Conservation (phyloP, 2,888 invertebrate species). For the Adineta ricciae region DNA sequence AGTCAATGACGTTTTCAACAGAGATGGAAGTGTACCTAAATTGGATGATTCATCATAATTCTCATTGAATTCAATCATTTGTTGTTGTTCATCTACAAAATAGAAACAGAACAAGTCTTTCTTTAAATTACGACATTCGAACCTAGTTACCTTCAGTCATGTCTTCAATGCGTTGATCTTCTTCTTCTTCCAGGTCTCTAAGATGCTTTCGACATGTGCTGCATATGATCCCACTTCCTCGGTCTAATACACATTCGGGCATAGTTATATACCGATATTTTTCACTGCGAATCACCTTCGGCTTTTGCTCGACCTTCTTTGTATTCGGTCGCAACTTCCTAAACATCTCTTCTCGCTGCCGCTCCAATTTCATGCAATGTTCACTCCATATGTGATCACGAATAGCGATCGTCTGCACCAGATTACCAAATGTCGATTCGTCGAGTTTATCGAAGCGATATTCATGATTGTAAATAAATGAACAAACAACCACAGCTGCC, state of each 20-base stretch:
- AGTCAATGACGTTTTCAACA: background rate
- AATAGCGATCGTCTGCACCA: background rate
- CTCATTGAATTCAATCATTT: background rate
- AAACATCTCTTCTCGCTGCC: background rate
- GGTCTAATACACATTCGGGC: background rate
- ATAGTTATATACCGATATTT: constrained; percentile 14
- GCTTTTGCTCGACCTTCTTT: too few relatives aligned
- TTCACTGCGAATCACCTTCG: background rate
- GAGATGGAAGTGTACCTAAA: background rate
- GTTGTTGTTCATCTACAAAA: background rate
- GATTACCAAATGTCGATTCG: background rate
- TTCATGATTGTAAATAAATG: background rate
- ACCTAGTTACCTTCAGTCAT: background rate
- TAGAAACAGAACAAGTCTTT: background rate
- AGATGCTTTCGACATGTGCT: background rate
- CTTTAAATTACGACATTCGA: background rate
- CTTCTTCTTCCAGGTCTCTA: background rate
- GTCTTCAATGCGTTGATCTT: background rate
- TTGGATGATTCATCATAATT: background rate
- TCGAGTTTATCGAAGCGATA: background rate
- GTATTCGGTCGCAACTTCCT: background rate
- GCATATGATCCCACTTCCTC: background rate
- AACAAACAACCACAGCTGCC: background rate
- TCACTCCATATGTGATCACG: constrained; percentile 9
- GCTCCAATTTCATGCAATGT: background rate